phyloP scores from a whole-genome alignment of 2,797 vertebrate genomes.

The Aldrovandia affinis region DNA sequence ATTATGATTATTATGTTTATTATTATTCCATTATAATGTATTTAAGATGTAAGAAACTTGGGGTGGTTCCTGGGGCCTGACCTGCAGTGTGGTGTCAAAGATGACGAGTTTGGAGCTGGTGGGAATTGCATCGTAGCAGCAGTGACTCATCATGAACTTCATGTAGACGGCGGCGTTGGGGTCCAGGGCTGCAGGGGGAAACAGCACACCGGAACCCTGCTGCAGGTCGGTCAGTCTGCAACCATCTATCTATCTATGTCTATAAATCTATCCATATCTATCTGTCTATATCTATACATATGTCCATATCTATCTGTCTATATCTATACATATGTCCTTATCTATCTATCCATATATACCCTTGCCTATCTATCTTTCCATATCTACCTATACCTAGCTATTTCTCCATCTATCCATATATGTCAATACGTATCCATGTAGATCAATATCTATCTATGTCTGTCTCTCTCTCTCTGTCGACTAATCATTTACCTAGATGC shows the following conservation, averaged over 20 bases:
- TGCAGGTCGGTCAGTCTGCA: constrained; percentile 52
- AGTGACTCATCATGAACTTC: constrained; percentile 92
- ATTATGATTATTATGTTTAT: neutral
- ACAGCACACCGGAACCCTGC: constrained; percentile 43
- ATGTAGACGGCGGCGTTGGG: constrained; percentile 81
- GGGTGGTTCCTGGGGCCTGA: too few relatives aligned
- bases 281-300: neutral
- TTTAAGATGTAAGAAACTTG: too few relatives aligned
- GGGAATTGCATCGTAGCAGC: constrained; percentile 91
- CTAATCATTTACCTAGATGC: too few relatives aligned
- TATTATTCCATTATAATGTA: too few relatives aligned
- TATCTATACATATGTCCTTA: neutral
- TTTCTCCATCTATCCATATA: too few relatives aligned
- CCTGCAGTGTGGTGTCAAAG: constrained; percentile 90
- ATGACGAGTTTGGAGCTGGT: constrained; percentile 96
- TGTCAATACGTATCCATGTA: too few relatives aligned
- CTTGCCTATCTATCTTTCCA: neutral
- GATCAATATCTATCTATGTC: too few relatives aligned
- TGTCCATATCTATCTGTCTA: neutral
- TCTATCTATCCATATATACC: neutral
- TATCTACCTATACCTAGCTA: neutral
- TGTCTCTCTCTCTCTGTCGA: too few relatives aligned
- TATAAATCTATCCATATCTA: neutral
- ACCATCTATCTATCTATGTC: neutral
- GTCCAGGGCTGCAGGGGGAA: constrained; percentile 51